phyloP scores from a whole-genome alignment of 2,888 invertebrate genomes.

The Aproaerema taeniolella region DNA sequence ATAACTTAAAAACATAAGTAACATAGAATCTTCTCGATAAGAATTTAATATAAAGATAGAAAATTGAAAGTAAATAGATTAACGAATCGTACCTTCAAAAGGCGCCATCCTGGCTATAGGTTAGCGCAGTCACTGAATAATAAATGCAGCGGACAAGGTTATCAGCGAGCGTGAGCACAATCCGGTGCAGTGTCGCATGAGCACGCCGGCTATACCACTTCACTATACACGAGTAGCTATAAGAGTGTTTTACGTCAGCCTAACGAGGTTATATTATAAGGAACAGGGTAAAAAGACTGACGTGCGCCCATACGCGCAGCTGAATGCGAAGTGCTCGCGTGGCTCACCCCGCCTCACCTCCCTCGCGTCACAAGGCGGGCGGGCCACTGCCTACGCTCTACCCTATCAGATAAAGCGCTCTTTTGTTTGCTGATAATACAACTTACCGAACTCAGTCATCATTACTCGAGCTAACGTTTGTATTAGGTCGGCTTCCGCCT shows the following conservation, averaged over 20 bases:
- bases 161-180: constrained; percentile 35
- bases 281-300: constrained; percentile 33
- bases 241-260: constrained; percentile 52
- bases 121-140: constrained; percentile 69
- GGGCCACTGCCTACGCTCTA: constrained; percentile 16
- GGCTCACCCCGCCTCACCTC: constrained; percentile 30
- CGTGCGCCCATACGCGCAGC: constrained; percentile 58
- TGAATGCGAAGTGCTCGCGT: constrained; percentile 66
- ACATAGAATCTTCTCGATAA: no score
- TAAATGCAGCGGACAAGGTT: constrained; percentile 67
- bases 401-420: constrained; percentile 34
- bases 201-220: constrained; percentile 23
- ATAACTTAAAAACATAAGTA: no score
- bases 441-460: neutral
- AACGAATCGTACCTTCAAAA: constrained; percentile 57
- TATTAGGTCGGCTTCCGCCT: no score
- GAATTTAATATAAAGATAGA: neutral
- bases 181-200: constrained; percentile 34
- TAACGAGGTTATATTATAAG: constrained; percentile 61
- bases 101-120: constrained; percentile 68
- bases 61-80: constrained; percentile 15
- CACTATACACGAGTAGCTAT: constrained; percentile 38
- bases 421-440: constrained; percentile 2
- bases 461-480: no score
- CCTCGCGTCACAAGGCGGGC: constrained; percentile 44